Base-by-base conservation (phyloP, 2,113 vertebrate genomes). In the Tragulus kanchil region DNA sequence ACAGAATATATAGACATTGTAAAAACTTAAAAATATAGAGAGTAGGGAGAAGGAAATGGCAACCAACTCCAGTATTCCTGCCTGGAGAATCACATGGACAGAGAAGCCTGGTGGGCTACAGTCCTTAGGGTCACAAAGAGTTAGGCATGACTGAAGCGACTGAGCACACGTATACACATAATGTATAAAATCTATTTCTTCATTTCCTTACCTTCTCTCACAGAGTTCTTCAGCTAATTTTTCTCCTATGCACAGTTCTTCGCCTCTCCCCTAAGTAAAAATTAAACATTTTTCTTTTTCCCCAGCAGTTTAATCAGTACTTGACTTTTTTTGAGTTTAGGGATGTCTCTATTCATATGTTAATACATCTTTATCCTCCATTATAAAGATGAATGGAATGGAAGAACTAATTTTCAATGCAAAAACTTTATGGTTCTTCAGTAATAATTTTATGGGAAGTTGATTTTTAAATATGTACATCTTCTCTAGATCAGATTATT, bases 401-500 rank as follows among this genome's bases (percentile, higher is more conserved):
- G 21, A 83, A 81, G 3, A 81, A 56, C 54, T 45, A n/a, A 36
- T 81, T 95, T 12, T 84, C 42, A 45, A 26, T 75, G 17, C 1
- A 67, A 87, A 86, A 78, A 8, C 79, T 26, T 85, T 52, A 79
- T 96, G 50, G 12, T 64, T 96, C 13, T 64, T 4, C 28, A 75
- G 10, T 54, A 95, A 65, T 85, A 88, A 84, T 90, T 96, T 79
- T 88, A 73, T 85, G 48, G 14, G 11, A 36, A 90, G 84, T 75
- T 87, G 42, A 83, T 87, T 96, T 89, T 94, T 67, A 93, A 71
- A 88, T 81, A 61, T 73, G 13, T 48, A 64, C 3, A 89, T 25
- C 59, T 93, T 73, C 14, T 94, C 15, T 54, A 69, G 25, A 28
- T 92, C n/a, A 92, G 31, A 8, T 90, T 90, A 89, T 95, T 95